Base-by-base conservation (phyloP, 1,140 invertebrate species). In the Zeugodacus cucurbitae region DNA sequence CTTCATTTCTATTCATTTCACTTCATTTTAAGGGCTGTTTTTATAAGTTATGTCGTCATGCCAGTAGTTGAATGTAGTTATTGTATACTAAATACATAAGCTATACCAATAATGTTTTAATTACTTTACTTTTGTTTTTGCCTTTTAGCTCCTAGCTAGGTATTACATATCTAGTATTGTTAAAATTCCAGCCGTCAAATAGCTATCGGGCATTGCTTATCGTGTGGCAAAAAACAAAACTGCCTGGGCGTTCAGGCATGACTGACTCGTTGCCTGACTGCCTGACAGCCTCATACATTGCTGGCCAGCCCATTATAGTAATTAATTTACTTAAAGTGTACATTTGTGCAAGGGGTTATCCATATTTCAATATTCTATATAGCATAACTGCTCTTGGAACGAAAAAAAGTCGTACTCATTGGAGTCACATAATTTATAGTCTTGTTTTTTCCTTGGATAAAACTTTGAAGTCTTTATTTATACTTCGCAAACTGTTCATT, bases 111-210 rank as follows among this genome's bases (percentile, higher is more conserved):
- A 48, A 48, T 14, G n/a, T 44, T 82, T 82, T 82, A 82, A 82
- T 82, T 82, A 82, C 44, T 82, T 48, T 41, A 34, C 32, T 70
- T 26, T 26, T 82, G 11, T 54, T 44, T 82, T 82, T n/a, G n/a
- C n/a, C n/a, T n/a, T 48, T 41, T 44, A 32, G 17, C 34, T 32
- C 7, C 48, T 78, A 37, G 20, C 11, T 29, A 14, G 34, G 34
- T 37, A 41, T 48, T 48, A 67, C n/a, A 29, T 14, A 67, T 34
- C 3, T 26, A 48, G 67, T 74, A 34, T 48, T 6, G 41, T n/a
- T 82, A n/a, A 82, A 82, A 26, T 48, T 82, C 22, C 48, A 82
- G 37, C 74, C 20, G n/a, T 34, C 41, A 82, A 82, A 82, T 82
- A 22, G 22, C 22, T 29, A 48, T 82, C 29, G 41, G n/a, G 11